Evolutionary conservation across 2,113 vertebrate species (phyloP).

Genomic region (Pseudopodoces humilis): DNA sequence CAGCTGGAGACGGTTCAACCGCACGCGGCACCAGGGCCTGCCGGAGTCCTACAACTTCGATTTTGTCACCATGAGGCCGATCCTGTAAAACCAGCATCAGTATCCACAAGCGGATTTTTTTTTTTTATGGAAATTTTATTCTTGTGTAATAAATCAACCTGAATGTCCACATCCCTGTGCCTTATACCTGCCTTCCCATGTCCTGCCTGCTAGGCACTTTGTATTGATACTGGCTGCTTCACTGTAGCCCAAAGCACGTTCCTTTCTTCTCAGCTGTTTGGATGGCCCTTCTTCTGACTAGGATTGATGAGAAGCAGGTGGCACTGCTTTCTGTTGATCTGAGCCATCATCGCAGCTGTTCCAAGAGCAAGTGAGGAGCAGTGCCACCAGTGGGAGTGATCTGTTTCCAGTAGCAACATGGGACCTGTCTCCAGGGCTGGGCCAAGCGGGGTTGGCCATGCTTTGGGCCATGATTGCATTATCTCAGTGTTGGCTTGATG

Average conservation of each 20-base stretch:
- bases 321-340: background rate
- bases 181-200: background rate
- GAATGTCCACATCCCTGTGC: background rate
- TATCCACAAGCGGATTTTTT: background rate
- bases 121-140: conserved; percentile 25
- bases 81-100: conserved; percentile 59
- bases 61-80: conserved; percentile 84
- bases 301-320: background rate
- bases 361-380: background rate
- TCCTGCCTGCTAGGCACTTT: background rate
- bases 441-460: background rate
- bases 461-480: background rate
- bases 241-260: accelerated
- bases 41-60: conserved; percentile 82
- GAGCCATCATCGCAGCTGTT: background rate
- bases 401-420: background rate
- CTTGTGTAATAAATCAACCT: conserved; percentile 54
- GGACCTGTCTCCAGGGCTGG: background rate
- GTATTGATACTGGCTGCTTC: background rate
- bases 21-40: conserved; percentile 81
- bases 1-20: conserved; percentile 81
- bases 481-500: background rate
- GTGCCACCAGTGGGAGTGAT: accelerated
- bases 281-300: background rate
- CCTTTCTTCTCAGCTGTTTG: background rate